Base-by-base conservation (phyloP, 2,113 vertebrate genomes). In the Grammomys dolichurus region DNA sequence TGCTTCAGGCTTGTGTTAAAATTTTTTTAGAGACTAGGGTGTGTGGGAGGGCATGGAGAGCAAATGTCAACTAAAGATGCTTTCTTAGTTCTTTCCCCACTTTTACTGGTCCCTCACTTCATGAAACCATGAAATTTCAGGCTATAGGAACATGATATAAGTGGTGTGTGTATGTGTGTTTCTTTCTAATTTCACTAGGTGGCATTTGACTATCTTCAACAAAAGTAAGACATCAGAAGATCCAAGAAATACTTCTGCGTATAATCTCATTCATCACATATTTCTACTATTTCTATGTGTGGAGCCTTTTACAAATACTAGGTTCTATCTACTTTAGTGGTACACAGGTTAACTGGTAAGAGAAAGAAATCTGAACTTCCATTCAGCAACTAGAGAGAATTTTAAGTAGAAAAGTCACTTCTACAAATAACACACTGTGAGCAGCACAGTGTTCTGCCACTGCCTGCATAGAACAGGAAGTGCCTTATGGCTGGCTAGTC, bases 161-260 rank as follows among this genome's bases (percentile, higher is more conserved):
- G 3, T 16, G n/a, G 40, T 28, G 81, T 63, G 58, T 65, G 40
- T 85, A 31, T 33, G 67, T 69, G 67, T 43, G 72, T 40, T 43
- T 43, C n/a, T 43, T 80, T 36, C 67, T 91, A 73, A 67, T 94
- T 75, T 90, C 95, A 93, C 96, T 97, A 97, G 96, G 75, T 96
- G 95, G 95, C 96, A 95, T 93, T 40, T 95, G 36, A 92, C 76
- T 80, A 69, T 91, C 56, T 95, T 89, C 46, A 76, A 96, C 73
- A 81, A 89, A 94, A 70, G 31, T 77, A n/a, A 73, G 89, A 54
- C 20, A 43, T 60, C 3, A 77, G 26, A 65, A 77, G 73, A 95
- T 56, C 36, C 24, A 82, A 76, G 56, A 86, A 84, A 94, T 28
- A 36, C 56, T 28, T n/a, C 58, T 70, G 13, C 67, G 4, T 65